Percentiles rank a stretch among this genome's conserved stretches.
phyloP scores from a whole-genome alignment of 2,797 vertebrate genomes.

The Tadarida brasiliensis region DNA sequence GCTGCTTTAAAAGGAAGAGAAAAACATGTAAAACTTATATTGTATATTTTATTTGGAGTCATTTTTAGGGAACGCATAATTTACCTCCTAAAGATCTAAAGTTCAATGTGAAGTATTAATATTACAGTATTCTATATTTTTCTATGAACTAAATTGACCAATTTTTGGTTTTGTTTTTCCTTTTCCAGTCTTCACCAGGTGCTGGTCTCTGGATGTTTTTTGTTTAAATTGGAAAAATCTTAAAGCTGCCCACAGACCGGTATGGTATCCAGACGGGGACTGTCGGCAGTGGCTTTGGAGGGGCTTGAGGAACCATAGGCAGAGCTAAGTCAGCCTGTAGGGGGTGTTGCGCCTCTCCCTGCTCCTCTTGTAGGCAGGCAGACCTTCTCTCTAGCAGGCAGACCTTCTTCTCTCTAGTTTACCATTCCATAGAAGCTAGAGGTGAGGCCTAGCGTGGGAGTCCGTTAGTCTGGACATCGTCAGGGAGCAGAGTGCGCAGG shows the following conservation, averaged over 20 bases:
- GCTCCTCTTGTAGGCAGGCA: not conserved
- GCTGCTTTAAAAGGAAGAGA: slow-evolving; percentile 29
- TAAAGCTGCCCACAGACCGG: not conserved
- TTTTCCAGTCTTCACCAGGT: slow-evolving; percentile 57
- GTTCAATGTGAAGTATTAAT: slow-evolving; percentile 24
- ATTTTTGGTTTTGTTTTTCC: slow-evolving; percentile 50
- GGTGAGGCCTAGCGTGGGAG: no score
- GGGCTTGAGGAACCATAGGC: not conserved
- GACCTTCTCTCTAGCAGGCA: not conserved
- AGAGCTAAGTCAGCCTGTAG: not conserved
- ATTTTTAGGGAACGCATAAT: not conserved
- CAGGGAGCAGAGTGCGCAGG: not conserved
- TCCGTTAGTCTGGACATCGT: not conserved
- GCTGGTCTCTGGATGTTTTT: slow-evolving; percentile 50
- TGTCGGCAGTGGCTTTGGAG: not conserved
- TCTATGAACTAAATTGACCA: slow-evolving; percentile 48
- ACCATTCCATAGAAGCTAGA: not conserved
- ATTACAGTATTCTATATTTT: not conserved
- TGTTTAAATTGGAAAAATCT: slow-evolving; percentile 58
- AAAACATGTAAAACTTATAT: not conserved
- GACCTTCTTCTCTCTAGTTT: not conserved
- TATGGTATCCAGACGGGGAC: not conserved
- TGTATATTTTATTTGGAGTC: slow-evolving; percentile 3
- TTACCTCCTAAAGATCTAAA: not conserved
- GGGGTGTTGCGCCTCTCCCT: not conserved